These are phyloP conservation scores for Vulpes vulpes DNA, from an alignment of 2,113 vertebrate species.

Conservation along the genomic window DNA sequence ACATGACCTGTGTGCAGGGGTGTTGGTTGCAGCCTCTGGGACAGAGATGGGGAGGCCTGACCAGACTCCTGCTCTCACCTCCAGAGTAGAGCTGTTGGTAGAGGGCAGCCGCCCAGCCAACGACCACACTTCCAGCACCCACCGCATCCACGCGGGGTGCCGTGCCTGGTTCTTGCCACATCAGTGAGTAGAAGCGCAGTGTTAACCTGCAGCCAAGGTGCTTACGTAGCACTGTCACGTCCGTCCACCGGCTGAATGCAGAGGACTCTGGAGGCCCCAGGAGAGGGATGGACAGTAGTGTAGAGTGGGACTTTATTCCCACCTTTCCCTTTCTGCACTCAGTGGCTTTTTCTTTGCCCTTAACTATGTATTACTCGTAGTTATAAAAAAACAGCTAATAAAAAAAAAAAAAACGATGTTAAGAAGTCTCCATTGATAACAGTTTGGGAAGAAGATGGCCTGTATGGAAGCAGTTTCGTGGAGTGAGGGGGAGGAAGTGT, in stretches of 20 bases:
- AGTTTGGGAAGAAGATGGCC: background rate
- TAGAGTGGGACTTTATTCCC: background rate
- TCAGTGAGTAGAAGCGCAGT: background rate
- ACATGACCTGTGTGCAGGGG: no score
- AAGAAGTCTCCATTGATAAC: background rate
- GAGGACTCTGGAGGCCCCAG: background rate
- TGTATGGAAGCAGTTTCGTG: background rate
- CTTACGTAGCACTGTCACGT: background rate
- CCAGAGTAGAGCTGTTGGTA: background rate
- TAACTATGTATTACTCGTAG: background rate
- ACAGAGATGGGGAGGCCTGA: background rate
- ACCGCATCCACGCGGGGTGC: rapidly evolving
- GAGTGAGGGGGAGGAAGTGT: background rate
- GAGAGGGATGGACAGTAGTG: background rate
- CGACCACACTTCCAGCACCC: background rate
- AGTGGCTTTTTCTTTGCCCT: background rate
- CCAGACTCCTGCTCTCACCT: no score
- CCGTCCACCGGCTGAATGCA: background rate
- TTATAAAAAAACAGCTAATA: background rate
- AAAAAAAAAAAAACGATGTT: background rate
- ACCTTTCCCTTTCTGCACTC: background rate
- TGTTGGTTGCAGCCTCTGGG: background rate
- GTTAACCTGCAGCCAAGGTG: background rate
- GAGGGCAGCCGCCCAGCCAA: background rate
- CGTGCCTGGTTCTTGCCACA: background rate